Evolutionary conservation across 2,888 invertebrate species (phyloP).

Genomic region (Philereme transversata): DNA sequence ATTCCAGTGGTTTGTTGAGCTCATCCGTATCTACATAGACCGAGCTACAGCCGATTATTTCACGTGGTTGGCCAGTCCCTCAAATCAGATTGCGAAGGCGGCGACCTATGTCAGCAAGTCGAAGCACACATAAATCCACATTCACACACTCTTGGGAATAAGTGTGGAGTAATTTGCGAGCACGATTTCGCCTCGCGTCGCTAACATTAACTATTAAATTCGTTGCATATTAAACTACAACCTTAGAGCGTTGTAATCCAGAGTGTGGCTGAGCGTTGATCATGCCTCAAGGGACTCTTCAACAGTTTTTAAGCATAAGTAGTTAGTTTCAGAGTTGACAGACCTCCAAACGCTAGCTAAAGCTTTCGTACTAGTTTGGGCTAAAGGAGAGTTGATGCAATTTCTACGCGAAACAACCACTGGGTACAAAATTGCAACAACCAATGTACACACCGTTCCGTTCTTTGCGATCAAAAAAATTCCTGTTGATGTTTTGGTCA

Average conservation of each 20-base stretch:
- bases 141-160: slow-evolving; percentile 63
- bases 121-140: slow-evolving; percentile 73
- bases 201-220: slow-evolving; percentile 82
- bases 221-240: slow-evolving; percentile 82
- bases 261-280: slow-evolving; percentile 57
- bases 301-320: slow-evolving; percentile 50
- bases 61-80: slow-evolving; percentile 3
- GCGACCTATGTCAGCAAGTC: slow-evolving; percentile 66
- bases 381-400: slow-evolving; percentile 7
- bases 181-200: slow-evolving; percentile 70
- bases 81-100: slow-evolving; percentile 58
- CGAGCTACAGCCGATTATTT: slow-evolving; percentile 7
- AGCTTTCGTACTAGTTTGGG: slow-evolving; percentile 7
- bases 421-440: neutral
- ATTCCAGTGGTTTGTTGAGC: no score
- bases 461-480: no score
- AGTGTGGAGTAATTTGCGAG: slow-evolving; percentile 79
- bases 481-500: no score
- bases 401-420: slow-evolving; percentile 10
- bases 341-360: slow-evolving; percentile 11
- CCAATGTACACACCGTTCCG: no score
- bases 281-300: slow-evolving; percentile 53
- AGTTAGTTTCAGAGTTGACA: slow-evolving; percentile 28
- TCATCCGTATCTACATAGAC: neutral
- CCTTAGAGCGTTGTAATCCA: slow-evolving; percentile 69